Evolutionary conservation across 1,140 invertebrate species (phyloP), one percentile per base, ranked within the genome.

Genomic region (Hetaerina americana): DNA sequence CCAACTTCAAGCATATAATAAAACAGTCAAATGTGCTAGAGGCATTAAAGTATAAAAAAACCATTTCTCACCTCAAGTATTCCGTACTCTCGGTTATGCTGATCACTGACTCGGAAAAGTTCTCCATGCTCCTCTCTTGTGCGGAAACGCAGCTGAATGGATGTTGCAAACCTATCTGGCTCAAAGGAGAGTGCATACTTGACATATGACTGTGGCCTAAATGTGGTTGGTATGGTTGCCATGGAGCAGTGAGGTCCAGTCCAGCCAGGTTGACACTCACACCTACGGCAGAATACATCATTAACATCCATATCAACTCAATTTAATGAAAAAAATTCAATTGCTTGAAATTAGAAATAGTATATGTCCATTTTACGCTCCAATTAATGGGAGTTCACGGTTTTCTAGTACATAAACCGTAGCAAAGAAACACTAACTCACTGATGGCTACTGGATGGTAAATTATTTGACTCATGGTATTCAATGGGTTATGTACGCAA

Each of bases 181-280:
- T 96, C 93, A 78, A 98, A 97, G 66, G 92, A 96, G 2, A 98
- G 82, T 0, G 94, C 94, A 81, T 97, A 98, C 78, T 96, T 95
- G 5, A 98, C 93, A 80, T 97, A 98, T 75, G 93, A 96, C 78
- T 95, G 92, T 0, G 89, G 87, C 78, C 93, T 91, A 79, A 98
- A 97, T 71, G 92, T 97, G 26, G 90, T 91, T 22, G 93, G 90
- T 70, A 91, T 90, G 0, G 94, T 96, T 70, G 89, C 87, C 57
- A 89, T 88, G 77, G 91, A 88, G 79, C 97, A 99, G 0, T 88
- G 87, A 0, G 89, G 88, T 6, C 96, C 95, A 1, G 92, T 92
- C 89, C 90, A 97, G 0, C 95, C 96, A 0, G 95, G 93, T 75
- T 91, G 88, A 78, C 96, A 98, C 73, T 94, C 91, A 81, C 96